Evolutionary conservation across 1,140 invertebrate species (phyloP), one percentile per base, ranked within the genome.

Genomic region (Geopemphigus sp.): DNA sequence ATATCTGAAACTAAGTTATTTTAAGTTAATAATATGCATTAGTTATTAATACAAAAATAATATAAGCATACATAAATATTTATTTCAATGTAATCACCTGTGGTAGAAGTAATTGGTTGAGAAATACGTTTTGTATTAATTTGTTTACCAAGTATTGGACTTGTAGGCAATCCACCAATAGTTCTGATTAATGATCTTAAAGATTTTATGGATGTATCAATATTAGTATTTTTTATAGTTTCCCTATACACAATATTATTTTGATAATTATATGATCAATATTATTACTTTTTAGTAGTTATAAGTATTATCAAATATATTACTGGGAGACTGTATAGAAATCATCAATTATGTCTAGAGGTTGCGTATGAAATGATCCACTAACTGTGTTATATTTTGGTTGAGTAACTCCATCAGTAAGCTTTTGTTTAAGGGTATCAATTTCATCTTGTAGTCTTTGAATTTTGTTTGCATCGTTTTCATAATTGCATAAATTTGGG

Each of bases 281-380:
- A 64, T 50, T 82, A 66, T 59, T 32, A n/a, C n/a, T n/a, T n/a
- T n/a, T n/a, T n/a, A n/a, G n/a, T n/a, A 70, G 78, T 45, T 45
- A 82, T 57, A n/a, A 80, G 56, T 80, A 59, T 11, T 39, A 82
- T 26, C 4, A 61, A 80, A 68, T 70, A 86, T 89, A 88, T 85
- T 91, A 94, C 84, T 94, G 91, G 47, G 94, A 93, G 83, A 96
- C 94, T 32, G 94, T 93, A 84, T 93, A 95, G 87, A 97, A 97
- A 85, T 97, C 95, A 86, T 97, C 95, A 84, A 96, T 92, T 17
- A 96, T 86, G 68, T 94, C 93, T 17, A 89, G 83, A 5, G 93
- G 90, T 73, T 89, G 88, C 45, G 57, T 29, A 78, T 57, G 22
- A 61, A 61, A 61, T 19, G 89, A 88, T 39, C 66, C 78, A 73